Conservation (phyloP, 2,888 invertebrate genomes). For the Theretra japonica region DNA sequence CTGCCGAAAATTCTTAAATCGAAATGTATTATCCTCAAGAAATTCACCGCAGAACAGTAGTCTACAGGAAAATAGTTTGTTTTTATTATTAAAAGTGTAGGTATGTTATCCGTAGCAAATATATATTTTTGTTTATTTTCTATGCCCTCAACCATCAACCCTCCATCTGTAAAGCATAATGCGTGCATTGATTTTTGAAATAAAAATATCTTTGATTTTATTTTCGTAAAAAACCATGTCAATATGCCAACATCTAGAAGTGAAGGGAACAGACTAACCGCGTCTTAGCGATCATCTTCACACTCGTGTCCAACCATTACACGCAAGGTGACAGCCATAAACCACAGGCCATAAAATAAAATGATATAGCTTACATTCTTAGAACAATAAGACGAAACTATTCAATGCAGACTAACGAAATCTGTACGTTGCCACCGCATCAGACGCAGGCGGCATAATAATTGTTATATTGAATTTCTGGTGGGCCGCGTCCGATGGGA, state of each 20-base stretch:
- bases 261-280: not conserved
- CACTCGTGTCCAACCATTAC: conserved; percentile 47
- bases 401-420: conserved; percentile 37
- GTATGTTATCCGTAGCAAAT: too few species aligned
- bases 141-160: too few species aligned
- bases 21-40: too few species aligned
- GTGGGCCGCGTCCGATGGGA: conserved; percentile 37
- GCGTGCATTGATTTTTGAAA: too few species aligned
- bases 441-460: conserved; percentile 55
- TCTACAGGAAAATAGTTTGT: too few species aligned
- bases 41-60: too few species aligned
- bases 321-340: conserved; percentile 54
- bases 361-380: conserved; percentile 36
- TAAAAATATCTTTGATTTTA: too few species aligned
- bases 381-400: conserved; percentile 44
- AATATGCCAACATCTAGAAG: not conserved
- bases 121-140: too few species aligned
- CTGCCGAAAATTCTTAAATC: too few species aligned
- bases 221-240: not conserved
- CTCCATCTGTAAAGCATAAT: too few species aligned
- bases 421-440: conserved; percentile 32
- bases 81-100: too few species aligned
- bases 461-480: conserved; percentile 58
- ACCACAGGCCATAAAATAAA: conserved; percentile 45
- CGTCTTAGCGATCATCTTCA: conserved; percentile 46